phyloP scores from a whole-genome alignment of 2,797 vertebrate species.

The Enteromius mattozi region DNA sequence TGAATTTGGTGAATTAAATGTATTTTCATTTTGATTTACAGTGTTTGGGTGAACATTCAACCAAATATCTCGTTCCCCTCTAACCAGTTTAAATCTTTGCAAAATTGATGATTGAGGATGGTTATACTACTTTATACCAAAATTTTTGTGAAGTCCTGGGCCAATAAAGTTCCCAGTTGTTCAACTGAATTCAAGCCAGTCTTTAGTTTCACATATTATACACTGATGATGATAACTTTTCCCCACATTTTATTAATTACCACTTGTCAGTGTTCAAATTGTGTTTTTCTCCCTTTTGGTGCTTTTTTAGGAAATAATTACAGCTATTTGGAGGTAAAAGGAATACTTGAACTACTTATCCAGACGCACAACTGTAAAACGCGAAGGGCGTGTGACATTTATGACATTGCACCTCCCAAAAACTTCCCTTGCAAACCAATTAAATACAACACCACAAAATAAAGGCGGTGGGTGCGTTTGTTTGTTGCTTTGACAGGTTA shows the following conservation, averaged over 20 bases:
- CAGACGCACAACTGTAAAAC: neutral
- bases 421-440: constrained; percentile 20
- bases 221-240: neutral
- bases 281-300: neutral
- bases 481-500: constrained; percentile 30
- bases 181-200: neutral
- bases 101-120: no score
- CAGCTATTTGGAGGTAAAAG: constrained; percentile 15
- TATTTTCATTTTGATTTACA: no score
- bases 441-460: constrained; percentile 5
- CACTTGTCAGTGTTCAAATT: constrained; percentile 8
- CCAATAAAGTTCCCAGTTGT: neutral
- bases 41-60: no score
- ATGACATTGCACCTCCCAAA: constrained; percentile 9
- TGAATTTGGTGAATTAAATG: no score
- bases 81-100: no score
- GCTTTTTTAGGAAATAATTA: constrained; percentile 27
- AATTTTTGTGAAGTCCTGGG: neutral
- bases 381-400: neutral
- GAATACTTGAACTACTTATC: neutral
- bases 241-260: constrained; percentile 1
- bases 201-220: neutral
- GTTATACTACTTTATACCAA: no score
- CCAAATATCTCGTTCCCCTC: no score
- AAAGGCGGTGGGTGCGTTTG: neutral